A percentile compares a stretch with the other conserved stretches of the same genome.
Conservation (phyloP, 2,797 vertebrate species). For the Thunnus albacares region DNA sequence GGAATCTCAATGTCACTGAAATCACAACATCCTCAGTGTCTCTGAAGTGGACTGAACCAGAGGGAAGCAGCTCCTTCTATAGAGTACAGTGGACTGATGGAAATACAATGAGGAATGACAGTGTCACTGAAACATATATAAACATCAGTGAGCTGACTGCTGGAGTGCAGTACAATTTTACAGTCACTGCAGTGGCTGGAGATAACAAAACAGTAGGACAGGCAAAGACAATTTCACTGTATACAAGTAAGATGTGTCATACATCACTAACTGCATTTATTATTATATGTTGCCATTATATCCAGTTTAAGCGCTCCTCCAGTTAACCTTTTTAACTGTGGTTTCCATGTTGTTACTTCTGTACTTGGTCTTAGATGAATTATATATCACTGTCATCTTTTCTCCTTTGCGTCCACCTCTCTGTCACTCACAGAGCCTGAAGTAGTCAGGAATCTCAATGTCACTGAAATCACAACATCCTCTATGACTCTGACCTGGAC, state of each 20-base stretch:
- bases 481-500: conserved; percentile 51
- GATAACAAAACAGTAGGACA: conserved; percentile 5
- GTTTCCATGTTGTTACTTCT: not conserved
- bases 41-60: conserved; percentile 58
- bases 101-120: not conserved
- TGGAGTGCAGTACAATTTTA: conserved; percentile 5
- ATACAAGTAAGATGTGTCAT: conserved; percentile 50
- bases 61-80: conserved; percentile 33
- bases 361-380: too few relatives aligned
- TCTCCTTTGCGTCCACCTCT: not conserved
- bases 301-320: too few relatives aligned
- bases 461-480: not conserved
- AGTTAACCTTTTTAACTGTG: too few relatives aligned
- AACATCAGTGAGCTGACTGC: conserved; percentile 37
- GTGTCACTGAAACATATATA: fast-evolving
- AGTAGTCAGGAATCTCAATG: conserved; percentile 2
- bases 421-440: conserved; percentile 51
- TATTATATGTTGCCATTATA: not conserved
- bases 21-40: conserved; percentile 30
- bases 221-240: fast-evolving
- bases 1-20: not conserved
- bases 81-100: conserved; percentile 38
- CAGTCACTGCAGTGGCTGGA: conserved; percentile 46
- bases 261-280: not conserved
- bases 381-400: too few relatives aligned